Base-by-base conservation (phyloP, 2,888 invertebrate genomes). In the Aethes cnicana region DNA sequence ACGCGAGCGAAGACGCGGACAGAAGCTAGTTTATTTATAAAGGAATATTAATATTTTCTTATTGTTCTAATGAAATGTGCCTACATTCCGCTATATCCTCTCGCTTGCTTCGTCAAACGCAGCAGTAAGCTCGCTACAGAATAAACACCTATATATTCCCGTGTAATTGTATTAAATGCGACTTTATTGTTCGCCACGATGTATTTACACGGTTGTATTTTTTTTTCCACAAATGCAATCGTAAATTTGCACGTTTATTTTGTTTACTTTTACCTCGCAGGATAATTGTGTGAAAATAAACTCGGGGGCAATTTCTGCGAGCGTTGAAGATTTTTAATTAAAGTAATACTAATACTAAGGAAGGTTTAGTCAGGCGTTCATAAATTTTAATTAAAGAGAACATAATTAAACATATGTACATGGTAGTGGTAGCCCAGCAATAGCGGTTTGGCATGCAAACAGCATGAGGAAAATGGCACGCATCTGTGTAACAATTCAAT, bases 161-260 rank as follows among this genome's bases (percentile, higher is more conserved):
- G 66, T 70, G 83, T 85, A 85, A 85, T 85, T 84, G 84, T 83
- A 84, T 84, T 84, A 84, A 84, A 84, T 75, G 83, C 76, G 82
- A 81, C 82, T 82, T 84, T 85, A 85, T 81, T 81, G 84, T 79
- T 75, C 72, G 57, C 63, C 64, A 59, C 58, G 69, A 74, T 69
- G 73, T 76, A 78, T 75, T 76, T 70, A 69, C 70, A 69, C 64
- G 66, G 57, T 68, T 70, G 75, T 81, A 75, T 75, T 77, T 82
- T n/a, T n/a, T 81, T 79, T 52, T 32, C 21, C 62, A 61, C 62
- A 69, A n/a, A 68, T 62, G 67, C 61, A 43, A 56, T 53, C 68
- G 63, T 74, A 73, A 72, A 71, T 69, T 62, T 43, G 30, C 32
- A 14, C 43, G 25, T 26, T 48, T 52, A 54, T 52, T 60, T 42